Base-by-base conservation (phyloP, 2,113 vertebrate species). In the Zosterops lateralis region DNA sequence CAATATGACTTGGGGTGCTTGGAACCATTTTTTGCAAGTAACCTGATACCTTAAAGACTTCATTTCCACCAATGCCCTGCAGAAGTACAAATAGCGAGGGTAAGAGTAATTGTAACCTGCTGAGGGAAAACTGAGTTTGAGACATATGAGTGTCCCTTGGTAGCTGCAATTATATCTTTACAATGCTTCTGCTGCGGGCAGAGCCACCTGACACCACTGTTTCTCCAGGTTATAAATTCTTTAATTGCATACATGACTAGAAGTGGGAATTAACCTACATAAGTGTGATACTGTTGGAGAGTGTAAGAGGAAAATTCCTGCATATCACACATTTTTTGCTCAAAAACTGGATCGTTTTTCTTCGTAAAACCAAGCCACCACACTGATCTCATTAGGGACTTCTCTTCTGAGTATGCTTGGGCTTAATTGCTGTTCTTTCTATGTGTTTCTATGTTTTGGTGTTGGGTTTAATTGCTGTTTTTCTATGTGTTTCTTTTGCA, bases 81-180 rank as follows among this genome's bases (percentile, higher is more conserved):
- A 86, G 89, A 74, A 57, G 40, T 42, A 57, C 19, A 79, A 65
- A 92, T 36, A 85, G 22, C 29, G 34, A 48, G 76, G 38, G 60
- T 57, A 67, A 87, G 79, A 86, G 67, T 50, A 79, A 88, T 85
- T 74, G 38, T 76, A 90, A 83, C 20, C 53, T 86, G 40, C 65
- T 74, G 60, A 92, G n/a, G 71, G 47, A 87, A 95, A 91, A 79
- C 74, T 50, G 80, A 91, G 20, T 86, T 79, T 77, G 76, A 83
- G 68, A 84, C 64, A 74, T 11, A 36, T 21, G 56, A 83, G 18
- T 70, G 25, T 89, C 86, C 38, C 73, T 87, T 89, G 79, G 24
- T 80, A 93, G 68, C 44, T 86, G 60, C 89, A 91, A 86, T 84
- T 94, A 81, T 61, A 70, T 36, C 64, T 79, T 34, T 44, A 74